Conservation (phyloP, 2,113 vertebrate species). For the Laticauda colubrina region DNA sequence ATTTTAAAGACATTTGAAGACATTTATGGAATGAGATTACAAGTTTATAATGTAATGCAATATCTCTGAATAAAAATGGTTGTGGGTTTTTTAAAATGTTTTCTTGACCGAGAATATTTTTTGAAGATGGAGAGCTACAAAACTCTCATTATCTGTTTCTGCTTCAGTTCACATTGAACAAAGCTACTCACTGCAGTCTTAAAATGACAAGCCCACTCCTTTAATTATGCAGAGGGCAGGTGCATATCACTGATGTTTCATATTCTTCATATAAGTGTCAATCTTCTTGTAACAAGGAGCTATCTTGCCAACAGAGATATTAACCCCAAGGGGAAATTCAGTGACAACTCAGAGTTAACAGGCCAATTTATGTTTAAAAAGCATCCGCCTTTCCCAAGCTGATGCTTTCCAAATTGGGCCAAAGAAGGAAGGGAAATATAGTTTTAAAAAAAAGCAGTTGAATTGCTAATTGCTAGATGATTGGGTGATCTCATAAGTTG, state of each 20-base stretch:
- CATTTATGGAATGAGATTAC: slow-evolving; percentile 10
- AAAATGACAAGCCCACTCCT: neutral
- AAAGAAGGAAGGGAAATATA: neutral
- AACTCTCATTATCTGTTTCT: slow-evolving; percentile 4
- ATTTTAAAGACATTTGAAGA: neutral
- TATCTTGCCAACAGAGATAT: neutral
- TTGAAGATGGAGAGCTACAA: neutral
- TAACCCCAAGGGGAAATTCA: neutral
- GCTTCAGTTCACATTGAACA: slow-evolving; percentile 10
- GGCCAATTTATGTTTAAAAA: neutral
- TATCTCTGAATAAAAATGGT: slow-evolving; percentile 6
- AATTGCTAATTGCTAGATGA: neutral
- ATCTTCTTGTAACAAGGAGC: neutral
- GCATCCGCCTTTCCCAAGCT: neutral
- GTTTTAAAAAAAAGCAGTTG: neutral
- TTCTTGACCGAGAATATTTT: neutral
- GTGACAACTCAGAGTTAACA: neutral
- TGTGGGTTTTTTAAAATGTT: neutral
- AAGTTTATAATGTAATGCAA: neutral
- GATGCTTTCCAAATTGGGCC: neutral
- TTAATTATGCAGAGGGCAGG: neutral
- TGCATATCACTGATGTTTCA: neutral
- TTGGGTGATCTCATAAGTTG: neutral
- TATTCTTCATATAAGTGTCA: neutral
- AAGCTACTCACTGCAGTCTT: neutral